Conservation (phyloP, 2,797 vertebrate species). For the Steatocranus sp. region DNA sequence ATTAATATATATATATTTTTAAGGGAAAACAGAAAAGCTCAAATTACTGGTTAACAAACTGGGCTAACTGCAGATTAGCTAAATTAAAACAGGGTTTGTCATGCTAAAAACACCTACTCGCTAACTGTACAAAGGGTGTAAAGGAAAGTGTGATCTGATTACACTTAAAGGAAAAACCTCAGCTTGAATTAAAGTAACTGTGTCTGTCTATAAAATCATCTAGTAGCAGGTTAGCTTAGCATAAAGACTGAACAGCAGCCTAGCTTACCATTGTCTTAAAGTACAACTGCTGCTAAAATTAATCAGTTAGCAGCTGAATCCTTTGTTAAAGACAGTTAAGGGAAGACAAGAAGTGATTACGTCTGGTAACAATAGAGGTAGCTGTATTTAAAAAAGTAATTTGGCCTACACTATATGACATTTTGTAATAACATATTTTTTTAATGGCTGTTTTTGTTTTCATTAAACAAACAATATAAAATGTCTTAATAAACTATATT, state of each 20-base stretch:
- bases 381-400: fast-evolving
- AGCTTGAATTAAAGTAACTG: not conserved
- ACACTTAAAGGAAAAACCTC: not conserved
- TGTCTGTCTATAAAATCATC: not conserved
- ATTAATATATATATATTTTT: not conserved
- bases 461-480: not conserved
- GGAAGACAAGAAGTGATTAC: not conserved
- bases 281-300: not conserved
- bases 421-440: not conserved
- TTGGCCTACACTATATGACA: not conserved
- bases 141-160: not conserved
- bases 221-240: not conserved
- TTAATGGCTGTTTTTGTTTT: not conserved
- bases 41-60: not conserved
- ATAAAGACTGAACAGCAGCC: not conserved
- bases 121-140: not conserved
- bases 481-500: not conserved
- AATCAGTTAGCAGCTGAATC: not conserved
- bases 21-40: not conserved
- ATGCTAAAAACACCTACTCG: not conserved
- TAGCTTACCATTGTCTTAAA: not conserved
- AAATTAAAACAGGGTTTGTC: not conserved
- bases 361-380: fast-evolving
- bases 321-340: not conserved
- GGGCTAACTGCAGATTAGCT: not conserved